phyloP scores from a whole-genome alignment of 2,797 vertebrate genomes.

The Smutsia gigantea region DNA sequence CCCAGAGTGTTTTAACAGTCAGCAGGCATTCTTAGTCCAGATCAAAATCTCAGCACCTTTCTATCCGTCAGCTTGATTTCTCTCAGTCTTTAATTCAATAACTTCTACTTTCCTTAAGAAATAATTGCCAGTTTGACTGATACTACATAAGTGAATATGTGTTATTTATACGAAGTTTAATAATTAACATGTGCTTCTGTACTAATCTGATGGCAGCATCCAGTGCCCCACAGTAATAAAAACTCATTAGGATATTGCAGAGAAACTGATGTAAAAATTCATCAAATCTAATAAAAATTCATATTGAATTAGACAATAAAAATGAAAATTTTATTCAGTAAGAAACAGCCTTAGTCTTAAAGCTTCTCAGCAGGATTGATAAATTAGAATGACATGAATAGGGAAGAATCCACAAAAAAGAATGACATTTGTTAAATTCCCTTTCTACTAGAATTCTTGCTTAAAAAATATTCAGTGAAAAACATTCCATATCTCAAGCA shows the following conservation, averaged over 20 bases:
- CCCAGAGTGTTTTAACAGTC: background rate
- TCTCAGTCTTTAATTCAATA: background rate
- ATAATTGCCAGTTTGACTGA: background rate
- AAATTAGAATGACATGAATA: background rate
- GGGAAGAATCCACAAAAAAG: background rate
- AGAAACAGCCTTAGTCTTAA: conserved; percentile 18
- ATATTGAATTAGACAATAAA: conserved; percentile 53
- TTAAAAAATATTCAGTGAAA: background rate
- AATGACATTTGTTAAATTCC: background rate
- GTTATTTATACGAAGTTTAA: conserved; percentile 58
- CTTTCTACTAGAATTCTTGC: background rate
- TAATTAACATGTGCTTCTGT: background rate
- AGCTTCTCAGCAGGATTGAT: background rate
- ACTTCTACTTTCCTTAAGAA: conserved; percentile 26
- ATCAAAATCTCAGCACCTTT: background rate
- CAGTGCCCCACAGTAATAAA: background rate
- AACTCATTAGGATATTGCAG: conserved; percentile 18
- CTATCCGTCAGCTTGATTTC: background rate
- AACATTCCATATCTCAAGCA: background rate
- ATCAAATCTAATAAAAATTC: conserved; percentile 49
- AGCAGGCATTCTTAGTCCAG: background rate
- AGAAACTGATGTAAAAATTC: conserved; percentile 21
- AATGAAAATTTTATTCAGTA: conserved; percentile 49
- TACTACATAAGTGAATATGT: background rate
- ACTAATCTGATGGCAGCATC: background rate